Evolutionary conservation across 1,140 invertebrate genomes (phyloP).

Genomic region (Monomorium pharaonis): DNA sequence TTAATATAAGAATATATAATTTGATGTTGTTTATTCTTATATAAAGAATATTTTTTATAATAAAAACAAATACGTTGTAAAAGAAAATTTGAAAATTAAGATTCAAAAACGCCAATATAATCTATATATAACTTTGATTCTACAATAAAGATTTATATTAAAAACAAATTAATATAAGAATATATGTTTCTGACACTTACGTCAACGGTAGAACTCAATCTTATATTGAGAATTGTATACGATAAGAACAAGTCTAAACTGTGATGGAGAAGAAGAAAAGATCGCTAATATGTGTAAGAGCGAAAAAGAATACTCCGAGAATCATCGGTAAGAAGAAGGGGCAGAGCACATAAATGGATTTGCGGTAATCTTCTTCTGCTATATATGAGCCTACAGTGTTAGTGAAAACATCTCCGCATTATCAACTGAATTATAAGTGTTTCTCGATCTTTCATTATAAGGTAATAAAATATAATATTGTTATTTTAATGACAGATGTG

Average conservation of each 20-base stretch:
- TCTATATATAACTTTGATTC: too few species aligned
- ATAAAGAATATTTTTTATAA: too few species aligned
- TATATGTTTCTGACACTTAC: neutral
- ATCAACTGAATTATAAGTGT: slow-evolving; percentile 45
- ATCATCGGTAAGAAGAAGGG: slow-evolving; percentile 59
- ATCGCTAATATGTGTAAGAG: slow-evolving; percentile 57
- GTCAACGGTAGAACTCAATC: slow-evolving; percentile 26
- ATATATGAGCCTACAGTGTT: slow-evolving; percentile 74
- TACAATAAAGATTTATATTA: neutral
- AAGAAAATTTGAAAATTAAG: too few species aligned
- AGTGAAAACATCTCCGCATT: slow-evolving; percentile 74
- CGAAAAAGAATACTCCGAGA: slow-evolving; percentile 56
- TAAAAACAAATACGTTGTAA: too few species aligned
- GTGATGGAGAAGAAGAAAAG: slow-evolving; percentile 54
- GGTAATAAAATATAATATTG: slow-evolving; percentile 59
- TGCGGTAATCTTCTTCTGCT: slow-evolving; percentile 75
- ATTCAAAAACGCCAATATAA: too few species aligned
- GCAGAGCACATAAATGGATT: slow-evolving; percentile 82
- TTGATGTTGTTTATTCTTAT: too few species aligned
- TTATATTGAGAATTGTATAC: slow-evolving; percentile 52
- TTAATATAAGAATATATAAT: neutral
- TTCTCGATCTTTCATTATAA: slow-evolving; percentile 48
- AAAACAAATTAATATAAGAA: slow-evolving; percentile 10
- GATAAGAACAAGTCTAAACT: slow-evolving; percentile 53
- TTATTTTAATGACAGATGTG: neutral